These are phyloP conservation scores for Cyrtorhinus lividipennis DNA, from an alignment of 1,140 invertebrate species.

Conservation along the genomic window DNA sequence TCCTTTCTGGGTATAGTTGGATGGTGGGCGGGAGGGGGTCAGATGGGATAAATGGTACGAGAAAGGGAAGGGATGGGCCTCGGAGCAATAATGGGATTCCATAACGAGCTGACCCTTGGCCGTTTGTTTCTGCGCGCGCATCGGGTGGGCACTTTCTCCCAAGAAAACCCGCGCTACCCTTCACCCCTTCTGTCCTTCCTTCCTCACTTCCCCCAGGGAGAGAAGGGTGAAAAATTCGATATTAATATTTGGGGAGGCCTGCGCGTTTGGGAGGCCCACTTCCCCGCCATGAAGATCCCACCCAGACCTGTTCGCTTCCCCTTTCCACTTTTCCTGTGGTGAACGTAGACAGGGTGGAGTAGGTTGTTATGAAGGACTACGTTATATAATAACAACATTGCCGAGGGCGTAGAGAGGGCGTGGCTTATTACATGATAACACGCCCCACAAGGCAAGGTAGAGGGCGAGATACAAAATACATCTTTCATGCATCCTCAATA, in stretches of 20 bases:
- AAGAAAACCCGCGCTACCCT: not conserved
- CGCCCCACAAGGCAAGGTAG: not conserved
- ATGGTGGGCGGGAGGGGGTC: not conserved
- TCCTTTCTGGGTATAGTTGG: not conserved
- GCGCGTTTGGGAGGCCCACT: not conserved
- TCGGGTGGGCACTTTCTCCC: not conserved
- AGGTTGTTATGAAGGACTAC: constrained; percentile 8
- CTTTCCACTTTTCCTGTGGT: not conserved
- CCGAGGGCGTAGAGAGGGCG: not conserved
- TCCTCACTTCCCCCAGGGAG: not conserved
- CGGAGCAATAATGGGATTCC: constrained; percentile 13
- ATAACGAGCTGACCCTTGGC: constrained; percentile 16
- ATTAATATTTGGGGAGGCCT: constrained; percentile 14
- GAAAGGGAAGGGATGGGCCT: not conserved
- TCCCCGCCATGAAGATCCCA: too few species aligned
- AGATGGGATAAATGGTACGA: not conserved
- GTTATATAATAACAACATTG: constrained; percentile 7
- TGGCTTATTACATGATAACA: not conserved
- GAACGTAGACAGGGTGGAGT: not conserved
- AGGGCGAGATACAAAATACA: not conserved
- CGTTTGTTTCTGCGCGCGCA: constrained; percentile 12
- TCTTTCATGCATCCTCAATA: too few species aligned
- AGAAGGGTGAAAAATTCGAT: constrained; percentile 12
- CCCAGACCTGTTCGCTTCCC: not conserved
- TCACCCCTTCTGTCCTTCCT: not conserved